These are phyloP conservation scores for Trichogramma dendrolimi DNA, from an alignment of 2,888 invertebrate genomes.

Conservation along the genomic window DNA sequence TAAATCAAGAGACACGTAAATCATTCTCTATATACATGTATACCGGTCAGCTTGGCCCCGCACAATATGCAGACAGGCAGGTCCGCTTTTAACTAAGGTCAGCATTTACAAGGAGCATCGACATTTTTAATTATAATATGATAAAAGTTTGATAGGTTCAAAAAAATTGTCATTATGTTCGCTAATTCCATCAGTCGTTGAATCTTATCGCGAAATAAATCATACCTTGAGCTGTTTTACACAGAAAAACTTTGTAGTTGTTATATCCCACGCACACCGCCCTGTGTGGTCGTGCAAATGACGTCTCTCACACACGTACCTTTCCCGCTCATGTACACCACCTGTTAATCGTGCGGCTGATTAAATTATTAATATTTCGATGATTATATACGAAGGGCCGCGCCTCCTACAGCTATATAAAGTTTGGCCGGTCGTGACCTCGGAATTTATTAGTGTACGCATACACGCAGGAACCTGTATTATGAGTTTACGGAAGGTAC, in stretches of 20 bases:
- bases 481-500: too few relatives aligned
- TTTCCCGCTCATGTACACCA: constrained; percentile 30
- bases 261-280: constrained; percentile 20
- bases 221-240: too few relatives aligned
- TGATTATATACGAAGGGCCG: constrained; percentile 36
- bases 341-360: constrained; percentile 42
- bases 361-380: constrained; percentile 43
- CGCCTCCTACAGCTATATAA: background rate
- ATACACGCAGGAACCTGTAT: background rate
- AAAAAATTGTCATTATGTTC: background rate
- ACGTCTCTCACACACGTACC: constrained; percentile 21
- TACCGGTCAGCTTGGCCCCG: constrained; percentile 16
- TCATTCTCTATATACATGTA: constrained; percentile 35
- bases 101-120: too few relatives aligned
- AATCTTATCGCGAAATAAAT: too few relatives aligned
- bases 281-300: constrained; percentile 38
- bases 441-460: background rate
- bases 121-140: too few relatives aligned
- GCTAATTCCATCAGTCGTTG: too few relatives aligned
- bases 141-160: background rate
- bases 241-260: too few relatives aligned
- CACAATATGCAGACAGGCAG: constrained; percentile 41
- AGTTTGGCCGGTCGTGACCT: too few relatives aligned
- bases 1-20: constrained; percentile 53
- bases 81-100: background rate